Evolutionary conservation across 2,113 vertebrate genomes (phyloP).

Genomic region (Fregata magnificens): DNA sequence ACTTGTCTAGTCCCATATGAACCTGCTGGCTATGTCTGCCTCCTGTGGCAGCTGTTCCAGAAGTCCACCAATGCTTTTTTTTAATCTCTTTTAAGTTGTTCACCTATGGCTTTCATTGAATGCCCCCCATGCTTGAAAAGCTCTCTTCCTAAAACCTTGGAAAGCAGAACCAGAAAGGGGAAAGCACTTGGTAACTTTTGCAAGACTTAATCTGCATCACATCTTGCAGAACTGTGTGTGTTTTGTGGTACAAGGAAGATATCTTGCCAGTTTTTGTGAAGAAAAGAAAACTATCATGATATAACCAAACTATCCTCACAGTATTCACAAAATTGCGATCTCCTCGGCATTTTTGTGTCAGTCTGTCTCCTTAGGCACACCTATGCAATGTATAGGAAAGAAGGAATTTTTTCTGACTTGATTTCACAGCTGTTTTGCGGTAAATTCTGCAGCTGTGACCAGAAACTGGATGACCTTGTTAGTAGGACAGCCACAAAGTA

Average conservation of each 20-base stretch:
- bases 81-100: not conserved
- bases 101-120: not conserved
- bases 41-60: not conserved
- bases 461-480: slow-evolving; percentile 40
- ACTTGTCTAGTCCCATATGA: not conserved
- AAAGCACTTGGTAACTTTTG: not conserved
- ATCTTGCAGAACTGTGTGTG: not conserved
- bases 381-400: not conserved
- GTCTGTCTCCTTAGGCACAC: not conserved
- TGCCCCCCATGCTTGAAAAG: not conserved
- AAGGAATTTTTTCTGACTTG: not conserved
- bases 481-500: slow-evolving; percentile 47
- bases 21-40: not conserved
- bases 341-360: not conserved
- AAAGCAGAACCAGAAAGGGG: not conserved
- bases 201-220: not conserved
- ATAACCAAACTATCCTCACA: not conserved
- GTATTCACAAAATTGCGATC: not conserved
- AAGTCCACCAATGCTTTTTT: not conserved
- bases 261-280: not conserved
- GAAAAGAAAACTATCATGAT: not conserved
- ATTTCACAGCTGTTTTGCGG: slow-evolving; percentile 35
- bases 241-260: not conserved
- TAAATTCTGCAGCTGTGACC: slow-evolving; percentile 36
- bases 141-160: not conserved